Base-by-base conservation (phyloP, 2,797 vertebrate genomes). In the Acridotheres tristis region DNA sequence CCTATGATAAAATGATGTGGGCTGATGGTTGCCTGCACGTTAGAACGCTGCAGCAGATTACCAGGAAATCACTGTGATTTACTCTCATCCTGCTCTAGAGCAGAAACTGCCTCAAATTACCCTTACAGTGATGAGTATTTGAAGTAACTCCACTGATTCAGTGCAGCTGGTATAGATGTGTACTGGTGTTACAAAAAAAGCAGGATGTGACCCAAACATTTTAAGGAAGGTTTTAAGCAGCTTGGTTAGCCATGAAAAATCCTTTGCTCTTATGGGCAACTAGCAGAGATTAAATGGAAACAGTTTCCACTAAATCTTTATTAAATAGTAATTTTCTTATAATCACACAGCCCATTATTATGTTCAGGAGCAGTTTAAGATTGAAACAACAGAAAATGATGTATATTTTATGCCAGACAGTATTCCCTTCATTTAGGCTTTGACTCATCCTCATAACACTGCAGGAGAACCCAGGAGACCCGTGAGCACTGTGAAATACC, bases 41-140 rank as follows among this genome's bases (percentile, higher is more conserved):
- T 68, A 57, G 89, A 76, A 77, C 0, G 0, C 82, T 83, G 67
- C 50, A 83, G 82, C 62, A 66, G 36, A 53, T 81, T 57, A 11
- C 50, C 43, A 42, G 34, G 51, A 84, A 94, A 91, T 86, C 36
- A 53, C 83, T 90, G 12, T 40, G 73, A 94, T 93, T 96, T 84
- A 62, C 73, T 84, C 58, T 50, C 88, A 88, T 88, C 89, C 69
- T 91, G 73, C 76, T 92, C 43, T 34, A 34, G 76, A 90, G 68
- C 55, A 88, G 54, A 93, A 92, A 72, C 67, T 78, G 66, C 76
- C 55, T 91, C 80, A 78, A 73, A 88, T 80, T 90, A 51, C 51
- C 2, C 3, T 57, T 25, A 50, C 25, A 73, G 13, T 42, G 59
- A 89, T 63, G 63, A 89, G 68, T 43, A 73, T 38, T 45, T 92